A percentile compares a stretch with the other conserved stretches of the same genome.
Evolutionary conservation across 2,113 vertebrate genomes (phyloP).

Genomic region (Antechinus stuartii): DNA sequence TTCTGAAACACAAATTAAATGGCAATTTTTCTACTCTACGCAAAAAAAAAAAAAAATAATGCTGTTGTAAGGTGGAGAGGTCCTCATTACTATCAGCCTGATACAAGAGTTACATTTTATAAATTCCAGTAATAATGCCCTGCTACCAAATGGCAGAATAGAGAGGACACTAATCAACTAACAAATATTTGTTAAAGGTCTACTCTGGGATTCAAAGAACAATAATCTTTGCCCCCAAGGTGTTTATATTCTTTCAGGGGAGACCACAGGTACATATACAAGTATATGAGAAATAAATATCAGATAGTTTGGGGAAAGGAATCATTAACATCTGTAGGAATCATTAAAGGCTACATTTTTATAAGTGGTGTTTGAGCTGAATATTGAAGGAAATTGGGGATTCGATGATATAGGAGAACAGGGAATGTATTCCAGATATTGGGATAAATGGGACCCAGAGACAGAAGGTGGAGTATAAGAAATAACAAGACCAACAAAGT

Average conservation of each 20-base stretch:
- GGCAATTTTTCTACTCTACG: background rate
- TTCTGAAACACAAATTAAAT: conserved; percentile 19
- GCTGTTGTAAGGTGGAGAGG: background rate
- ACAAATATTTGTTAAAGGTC: background rate
- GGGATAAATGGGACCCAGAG: background rate
- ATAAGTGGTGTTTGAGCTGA: background rate
- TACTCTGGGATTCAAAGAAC: background rate
- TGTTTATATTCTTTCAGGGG: background rate
- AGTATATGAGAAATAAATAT: background rate
- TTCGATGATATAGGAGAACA: background rate
- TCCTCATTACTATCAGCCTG: background rate
- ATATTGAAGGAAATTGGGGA: background rate
- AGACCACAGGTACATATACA: background rate
- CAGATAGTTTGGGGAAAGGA: background rate
- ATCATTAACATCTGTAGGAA: background rate
- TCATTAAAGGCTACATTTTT: background rate
- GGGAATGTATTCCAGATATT: background rate
- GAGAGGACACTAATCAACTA: background rate
- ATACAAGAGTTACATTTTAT: background rate
- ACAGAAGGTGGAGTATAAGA: background rate
- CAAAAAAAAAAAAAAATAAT: background rate
- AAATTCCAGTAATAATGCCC: background rate
- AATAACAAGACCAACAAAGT: background rate
- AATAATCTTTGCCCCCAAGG: background rate
- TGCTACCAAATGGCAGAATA: background rate